Evolutionary conservation across 35 echinoderm and acorn worm species (phyloP), one percentile per base, ranked within the genome.

Genomic region (Lytechinus pictus): DNA sequence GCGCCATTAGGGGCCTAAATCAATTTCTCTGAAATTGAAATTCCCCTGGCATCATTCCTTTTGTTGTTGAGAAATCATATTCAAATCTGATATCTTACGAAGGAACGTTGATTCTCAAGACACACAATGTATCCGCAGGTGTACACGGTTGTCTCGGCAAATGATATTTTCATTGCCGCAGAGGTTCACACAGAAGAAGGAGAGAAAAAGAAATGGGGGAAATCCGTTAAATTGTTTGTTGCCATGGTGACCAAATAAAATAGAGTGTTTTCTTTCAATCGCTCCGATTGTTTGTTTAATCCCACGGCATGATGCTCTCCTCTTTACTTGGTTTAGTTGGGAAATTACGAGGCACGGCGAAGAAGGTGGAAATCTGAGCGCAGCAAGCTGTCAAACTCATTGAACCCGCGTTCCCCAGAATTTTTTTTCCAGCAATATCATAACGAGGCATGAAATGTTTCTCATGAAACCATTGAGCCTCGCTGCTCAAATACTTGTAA

Each of bases 191-290:
- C 6, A 79, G 21, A 16, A 24, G 66, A 79, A 24, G n/a, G 66
- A 24, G 66, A 44, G 33, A 44, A 44, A 44, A 44, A 2, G 33
- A 44, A 44, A 44, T 44, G 66, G 14, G 60, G 66, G 16, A 79
- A 79, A 79, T 79, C 66, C 66, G 66, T 24, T 79, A 79, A 79
- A 79, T 79, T 79, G 66, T 79, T 79, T 79, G 66, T 79, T 79
- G 66, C 19, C 66, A 79, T 79, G 66, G 66, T 79, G 66, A 79
- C 66, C 66, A 79, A 79, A 79, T 79, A 79, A 79, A 79, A 79
- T 79, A 24, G 66, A 79, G 66, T 79, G 66, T 79, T 79, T 79
- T 79, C 66, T 79, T 79, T 79, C 66, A 19, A 79, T 79, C n/a
- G 66, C 66, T 79, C 66, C 21, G 19, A 79, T 24, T 79, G 66